Conservation (phyloP, 2,888 invertebrate species). For the Mimumesa dahlbomi region DNA sequence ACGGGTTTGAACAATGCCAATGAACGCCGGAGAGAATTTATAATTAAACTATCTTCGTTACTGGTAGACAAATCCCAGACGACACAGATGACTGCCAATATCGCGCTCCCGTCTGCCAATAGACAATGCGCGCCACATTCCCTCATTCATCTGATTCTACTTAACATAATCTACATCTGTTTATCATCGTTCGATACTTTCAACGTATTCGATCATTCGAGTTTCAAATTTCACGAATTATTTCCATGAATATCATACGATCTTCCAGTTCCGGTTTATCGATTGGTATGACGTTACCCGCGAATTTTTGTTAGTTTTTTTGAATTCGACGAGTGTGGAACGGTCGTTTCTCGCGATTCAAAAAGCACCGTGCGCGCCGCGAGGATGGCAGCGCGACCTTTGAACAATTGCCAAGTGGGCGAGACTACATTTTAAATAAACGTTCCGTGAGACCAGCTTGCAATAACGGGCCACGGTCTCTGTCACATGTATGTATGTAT, state of each 20-base stretch:
- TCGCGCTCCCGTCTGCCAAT: conserved; percentile 26
- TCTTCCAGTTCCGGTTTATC: too few relatives aligned
- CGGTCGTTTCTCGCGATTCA: conserved; percentile 31
- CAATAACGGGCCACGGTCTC: conserved; percentile 20
- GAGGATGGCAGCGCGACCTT: conserved; percentile 45
- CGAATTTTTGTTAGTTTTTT: too few relatives aligned
- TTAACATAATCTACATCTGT: too few relatives aligned
- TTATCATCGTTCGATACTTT: too few relatives aligned
- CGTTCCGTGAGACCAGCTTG: conserved; percentile 26
- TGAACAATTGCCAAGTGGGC: conserved; percentile 58
- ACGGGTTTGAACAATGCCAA: conserved; percentile 55
- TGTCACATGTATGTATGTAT: too few relatives aligned
- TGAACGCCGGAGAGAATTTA: conserved; percentile 56
- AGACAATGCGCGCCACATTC: background rate
- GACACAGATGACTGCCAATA: conserved; percentile 44
- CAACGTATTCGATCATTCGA: too few relatives aligned
- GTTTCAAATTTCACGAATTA: too few relatives aligned
- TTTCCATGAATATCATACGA: too few relatives aligned
- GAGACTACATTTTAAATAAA: conserved; percentile 57
- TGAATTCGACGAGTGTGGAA: too few relatives aligned
- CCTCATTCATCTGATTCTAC: too few relatives aligned
- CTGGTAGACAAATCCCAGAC: conserved; percentile 69
- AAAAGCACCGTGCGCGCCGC: conserved; percentile 6
- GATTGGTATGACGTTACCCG: too few relatives aligned
- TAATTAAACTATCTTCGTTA: conserved; percentile 57